These are phyloP conservation scores for Pelodiscus sinensis DNA, from an alignment of 2,113 vertebrate genomes.

Conservation along the genomic window DNA sequence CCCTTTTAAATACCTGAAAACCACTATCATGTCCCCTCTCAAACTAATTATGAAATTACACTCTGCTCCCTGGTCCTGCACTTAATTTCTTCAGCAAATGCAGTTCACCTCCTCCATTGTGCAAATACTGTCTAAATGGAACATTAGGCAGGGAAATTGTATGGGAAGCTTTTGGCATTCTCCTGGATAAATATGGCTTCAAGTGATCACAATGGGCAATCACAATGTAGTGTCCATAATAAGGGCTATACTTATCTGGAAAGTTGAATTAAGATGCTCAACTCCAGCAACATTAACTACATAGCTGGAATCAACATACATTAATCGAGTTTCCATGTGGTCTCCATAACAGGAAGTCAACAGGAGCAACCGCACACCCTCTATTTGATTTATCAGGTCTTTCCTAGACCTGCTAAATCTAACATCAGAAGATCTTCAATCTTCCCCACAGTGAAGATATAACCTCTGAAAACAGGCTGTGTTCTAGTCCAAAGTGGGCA, in stretches of 20 bases:
- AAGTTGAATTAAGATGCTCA: too few relatives aligned
- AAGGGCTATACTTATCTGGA: background rate
- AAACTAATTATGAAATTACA: background rate
- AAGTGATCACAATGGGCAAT: background rate
- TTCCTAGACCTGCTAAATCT: too few relatives aligned
- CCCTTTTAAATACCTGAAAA: too few relatives aligned
- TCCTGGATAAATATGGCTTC: background rate
- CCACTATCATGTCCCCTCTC: too few relatives aligned
- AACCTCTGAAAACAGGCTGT: background rate
- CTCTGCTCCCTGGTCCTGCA: background rate
- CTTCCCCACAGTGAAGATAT: too few relatives aligned
- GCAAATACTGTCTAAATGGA: background rate
- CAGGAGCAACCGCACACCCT: too few relatives aligned
- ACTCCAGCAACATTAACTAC: too few relatives aligned
- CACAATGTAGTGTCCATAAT: background rate
- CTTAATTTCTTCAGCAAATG: background rate
- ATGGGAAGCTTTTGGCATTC: background rate
- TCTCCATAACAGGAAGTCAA: too few relatives aligned
- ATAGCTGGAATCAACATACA: too few relatives aligned
- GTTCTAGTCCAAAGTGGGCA: background rate
- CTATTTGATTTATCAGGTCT: too few relatives aligned
- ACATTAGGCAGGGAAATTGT: background rate
- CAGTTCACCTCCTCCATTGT: background rate
- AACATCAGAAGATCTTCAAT: too few relatives aligned
- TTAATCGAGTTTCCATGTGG: too few relatives aligned